Conservation (phyloP, 2,888 invertebrate genomes). For the Lepidonotus clava region DNA sequence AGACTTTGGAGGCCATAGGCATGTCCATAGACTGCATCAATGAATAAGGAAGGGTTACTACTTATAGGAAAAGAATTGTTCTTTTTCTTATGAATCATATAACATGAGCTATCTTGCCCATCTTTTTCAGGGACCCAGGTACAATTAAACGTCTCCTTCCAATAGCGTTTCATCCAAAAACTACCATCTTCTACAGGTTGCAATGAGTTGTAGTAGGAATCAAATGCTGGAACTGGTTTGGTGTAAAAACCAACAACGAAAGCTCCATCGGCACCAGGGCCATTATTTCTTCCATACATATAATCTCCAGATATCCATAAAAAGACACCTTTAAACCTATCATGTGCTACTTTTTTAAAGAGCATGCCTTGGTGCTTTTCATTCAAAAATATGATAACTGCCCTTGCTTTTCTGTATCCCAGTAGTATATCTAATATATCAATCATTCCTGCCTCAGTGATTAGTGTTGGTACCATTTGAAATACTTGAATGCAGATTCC, state of each 20-base stretch:
- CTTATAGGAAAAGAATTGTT: not conserved
- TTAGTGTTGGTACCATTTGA: constrained; percentile 6
- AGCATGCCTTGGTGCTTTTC: constrained; percentile 10
- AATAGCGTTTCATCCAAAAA: constrained; percentile 49
- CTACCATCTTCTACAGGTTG: constrained; percentile 40
- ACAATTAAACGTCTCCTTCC: constrained; percentile 1
- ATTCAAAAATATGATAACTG: constrained; percentile 20
- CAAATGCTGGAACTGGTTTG: not conserved
- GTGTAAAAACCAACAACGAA: constrained; percentile 31
- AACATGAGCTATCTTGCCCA: too few species aligned
- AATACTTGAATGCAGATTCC: constrained; percentile 38
- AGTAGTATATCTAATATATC: not conserved
- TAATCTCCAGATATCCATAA: constrained; percentile 29
- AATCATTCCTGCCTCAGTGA: not conserved
- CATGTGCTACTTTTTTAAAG: not conserved
- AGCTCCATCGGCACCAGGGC: constrained; percentile 22
- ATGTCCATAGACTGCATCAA: not conserved
- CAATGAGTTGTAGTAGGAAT: constrained; percentile 17
- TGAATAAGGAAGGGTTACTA: not conserved
- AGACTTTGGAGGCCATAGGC: not conserved
- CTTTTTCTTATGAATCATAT: too few species aligned
- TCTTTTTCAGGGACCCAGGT: not conserved
- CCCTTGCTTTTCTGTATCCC: constrained; percentile 2
- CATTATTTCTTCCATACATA: not conserved
- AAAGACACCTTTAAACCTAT: not conserved